Percentiles rank a stretch among this genome's conserved stretches.
These are phyloP conservation scores for Nylanderia fulva DNA, from an alignment of 1,140 invertebrate genomes.

Conservation along the genomic window DNA sequence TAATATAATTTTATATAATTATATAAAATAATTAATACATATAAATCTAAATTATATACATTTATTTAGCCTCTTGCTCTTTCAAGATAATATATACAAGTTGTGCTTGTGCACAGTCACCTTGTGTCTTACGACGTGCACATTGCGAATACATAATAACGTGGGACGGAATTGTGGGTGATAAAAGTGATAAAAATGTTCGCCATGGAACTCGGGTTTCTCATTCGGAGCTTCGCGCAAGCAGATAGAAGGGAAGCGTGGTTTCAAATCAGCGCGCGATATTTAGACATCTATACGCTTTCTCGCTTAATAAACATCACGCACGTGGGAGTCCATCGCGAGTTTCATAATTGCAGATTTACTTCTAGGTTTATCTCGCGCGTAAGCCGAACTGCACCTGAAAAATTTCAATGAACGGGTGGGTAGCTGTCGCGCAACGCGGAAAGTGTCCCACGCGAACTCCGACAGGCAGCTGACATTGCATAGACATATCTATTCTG, in stretches of 20 bases:
- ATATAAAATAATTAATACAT: no score
- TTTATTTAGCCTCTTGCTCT: background rate
- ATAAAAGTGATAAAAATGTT: conserved; percentile 42
- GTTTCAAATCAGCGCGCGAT: conserved; percentile 16
- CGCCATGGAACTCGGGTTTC: background rate
- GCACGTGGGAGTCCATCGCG: conserved; percentile 31
- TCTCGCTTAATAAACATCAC: conserved; percentile 42
- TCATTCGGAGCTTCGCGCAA: background rate
- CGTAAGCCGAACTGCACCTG: conserved; percentile 59
- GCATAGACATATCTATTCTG: conserved; percentile 68
- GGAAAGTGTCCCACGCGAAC: conserved; percentile 70
- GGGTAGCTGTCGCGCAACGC: conserved; percentile 65
- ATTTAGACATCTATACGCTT: conserved; percentile 35
- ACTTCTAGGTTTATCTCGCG: conserved; percentile 35
- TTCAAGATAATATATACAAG: background rate
- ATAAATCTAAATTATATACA: background rate
- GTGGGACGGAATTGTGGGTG: conserved; percentile 43
- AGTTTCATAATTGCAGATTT: conserved; percentile 53
- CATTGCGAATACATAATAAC: conserved; percentile 18
- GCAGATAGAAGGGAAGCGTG: conserved; percentile 13
- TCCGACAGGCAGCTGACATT: conserved; percentile 55
- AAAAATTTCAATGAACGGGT: conserved; percentile 64
- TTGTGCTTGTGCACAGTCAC: background rate
- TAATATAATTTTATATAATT: no score
- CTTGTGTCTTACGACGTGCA: background rate